Evolutionary conservation across 37 sponge, comb jelly and placozoan genomes (phyloP).

Genomic region (Haliclona indistincta): DNA sequence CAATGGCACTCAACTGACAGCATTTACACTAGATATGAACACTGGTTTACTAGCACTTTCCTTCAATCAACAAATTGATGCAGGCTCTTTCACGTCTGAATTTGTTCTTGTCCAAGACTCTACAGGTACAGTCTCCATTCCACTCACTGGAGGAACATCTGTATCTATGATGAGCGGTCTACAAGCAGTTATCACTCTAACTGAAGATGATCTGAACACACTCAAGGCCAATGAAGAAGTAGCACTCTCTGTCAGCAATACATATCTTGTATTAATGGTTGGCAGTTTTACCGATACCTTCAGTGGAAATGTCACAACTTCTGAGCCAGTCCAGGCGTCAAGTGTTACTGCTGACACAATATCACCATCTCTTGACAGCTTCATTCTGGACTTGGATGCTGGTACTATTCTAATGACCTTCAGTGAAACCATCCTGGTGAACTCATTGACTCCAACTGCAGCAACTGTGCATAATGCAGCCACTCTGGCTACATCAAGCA

Average conservation of each 20-base stretch:
- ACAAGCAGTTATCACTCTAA: constrained; percentile 30
- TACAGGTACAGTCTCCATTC: constrained; percentile 34
- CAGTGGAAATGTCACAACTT: constrained; percentile 41
- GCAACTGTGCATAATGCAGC: constrained; percentile 40
- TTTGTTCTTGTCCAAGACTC: constrained; percentile 50
- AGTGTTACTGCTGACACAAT: constrained; percentile 45
- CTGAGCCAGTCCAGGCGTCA: constrained; percentile 58
- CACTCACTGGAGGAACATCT: constrained; percentile 54
- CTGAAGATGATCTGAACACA: constrained; percentile 48
- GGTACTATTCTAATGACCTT: constrained; percentile 58
- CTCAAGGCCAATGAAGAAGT: constrained; percentile 61
- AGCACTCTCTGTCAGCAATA: constrained; percentile 55
- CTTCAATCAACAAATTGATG: constrained; percentile 52
- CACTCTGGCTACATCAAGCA: not conserved
- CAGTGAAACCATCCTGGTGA: constrained; percentile 56
- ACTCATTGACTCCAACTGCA: constrained; percentile 29
- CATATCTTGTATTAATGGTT: constrained; percentile 56
- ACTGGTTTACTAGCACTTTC: constrained; percentile 61
- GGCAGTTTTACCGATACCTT: constrained; percentile 34
- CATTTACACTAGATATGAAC: constrained; percentile 78
- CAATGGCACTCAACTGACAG: constrained; percentile 64
- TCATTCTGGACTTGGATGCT: constrained; percentile 60
- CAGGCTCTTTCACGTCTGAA: constrained; percentile 23
- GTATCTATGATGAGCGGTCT: constrained; percentile 21
- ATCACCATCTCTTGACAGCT: constrained; percentile 39